Evolutionary conservation across 2,888 invertebrate genomes (phyloP).

Genomic region (Pterobdella sp.): DNA sequence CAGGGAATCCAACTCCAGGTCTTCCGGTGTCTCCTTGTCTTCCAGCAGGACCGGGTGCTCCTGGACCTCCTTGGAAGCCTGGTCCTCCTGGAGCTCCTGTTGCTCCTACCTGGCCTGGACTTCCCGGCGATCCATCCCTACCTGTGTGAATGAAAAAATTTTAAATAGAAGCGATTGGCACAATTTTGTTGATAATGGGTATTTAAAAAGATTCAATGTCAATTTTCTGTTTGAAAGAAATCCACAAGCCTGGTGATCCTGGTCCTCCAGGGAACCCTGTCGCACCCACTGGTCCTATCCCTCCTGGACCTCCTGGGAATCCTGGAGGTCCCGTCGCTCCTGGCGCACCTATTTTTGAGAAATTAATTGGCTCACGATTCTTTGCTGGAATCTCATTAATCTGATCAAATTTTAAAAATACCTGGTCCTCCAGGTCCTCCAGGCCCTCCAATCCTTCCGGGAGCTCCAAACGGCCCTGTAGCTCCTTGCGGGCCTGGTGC

Average conservation of each 20-base stretch:
- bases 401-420: background rate
- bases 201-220: no score
- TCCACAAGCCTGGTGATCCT: conserved; percentile 5
- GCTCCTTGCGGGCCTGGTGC: background rate
- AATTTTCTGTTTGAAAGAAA: no score
- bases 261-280: conserved; percentile 5
- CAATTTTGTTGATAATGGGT: no score
- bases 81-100: conserved; percentile 8
- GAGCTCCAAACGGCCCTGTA: background rate
- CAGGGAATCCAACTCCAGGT: conserved; percentile 1
- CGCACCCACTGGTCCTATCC: conserved; percentile 13
- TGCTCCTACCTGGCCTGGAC: background rate
- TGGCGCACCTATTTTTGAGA: background rate
- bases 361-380: background rate
- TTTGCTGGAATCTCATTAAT: background rate
- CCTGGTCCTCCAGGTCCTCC: background rate
- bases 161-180: no score
- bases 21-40: background rate
- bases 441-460: background rate
- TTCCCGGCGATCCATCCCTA: no score
- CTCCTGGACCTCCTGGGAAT: background rate
- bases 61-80: conserved; percentile 9
- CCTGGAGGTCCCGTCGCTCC: background rate
- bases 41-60: conserved; percentile 12
- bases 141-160: no score